A percentile compares a stretch with the other conserved stretches of the same genome.
Conservation (phyloP, 2,888 invertebrate genomes). For the Drosophila kuntzei region DNA sequence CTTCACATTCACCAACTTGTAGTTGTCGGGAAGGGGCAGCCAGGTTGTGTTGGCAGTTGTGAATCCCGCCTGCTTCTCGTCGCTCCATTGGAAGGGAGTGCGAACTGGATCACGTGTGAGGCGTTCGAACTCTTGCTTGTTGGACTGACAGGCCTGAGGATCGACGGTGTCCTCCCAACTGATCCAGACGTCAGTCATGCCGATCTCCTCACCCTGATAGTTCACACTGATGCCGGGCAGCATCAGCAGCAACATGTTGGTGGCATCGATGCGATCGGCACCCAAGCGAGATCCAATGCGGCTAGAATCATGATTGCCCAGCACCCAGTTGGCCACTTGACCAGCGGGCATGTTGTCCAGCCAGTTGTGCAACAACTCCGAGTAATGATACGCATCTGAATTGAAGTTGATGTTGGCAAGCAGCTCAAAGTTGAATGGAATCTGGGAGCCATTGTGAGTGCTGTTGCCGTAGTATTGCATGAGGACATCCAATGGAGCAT, state of each 20-base stretch:
- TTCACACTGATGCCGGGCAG: slow-evolving; percentile 93
- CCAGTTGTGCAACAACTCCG: slow-evolving; percentile 87
- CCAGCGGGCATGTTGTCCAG: slow-evolving; percentile 87
- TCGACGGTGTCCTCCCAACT: slow-evolving; percentile 86
- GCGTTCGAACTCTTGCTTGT: slow-evolving; percentile 87
- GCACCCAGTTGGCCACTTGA: slow-evolving; percentile 88
- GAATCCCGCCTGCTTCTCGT: slow-evolving; percentile 83
- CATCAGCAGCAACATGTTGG: slow-evolving; percentile 92
- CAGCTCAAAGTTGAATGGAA: slow-evolving; percentile 89
- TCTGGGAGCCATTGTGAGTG: slow-evolving; percentile 86
- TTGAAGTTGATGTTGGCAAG: slow-evolving; percentile 86
- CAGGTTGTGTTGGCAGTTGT: slow-evolving; percentile 78
- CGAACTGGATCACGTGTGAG: slow-evolving; percentile 88
- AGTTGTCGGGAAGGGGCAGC: slow-evolving; percentile 87
- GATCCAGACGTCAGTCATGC: slow-evolving; percentile 87
- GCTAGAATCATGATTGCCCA: slow-evolving; percentile 92
- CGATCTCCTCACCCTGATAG: slow-evolving; percentile 91
- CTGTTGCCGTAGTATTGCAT: slow-evolving; percentile 88
- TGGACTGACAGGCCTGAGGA: slow-evolving; percentile 87
- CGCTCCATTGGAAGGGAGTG: slow-evolving; percentile 89
- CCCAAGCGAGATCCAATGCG: slow-evolving; percentile 90
- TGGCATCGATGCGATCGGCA: slow-evolving; percentile 89
- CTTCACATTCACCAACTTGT: slow-evolving; percentile 87
- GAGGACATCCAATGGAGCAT: slow-evolving; percentile 86
- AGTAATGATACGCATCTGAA: slow-evolving; percentile 87